Base-by-base conservation (phyloP, 2,888 invertebrate genomes). In the Polyommatus icarus region DNA sequence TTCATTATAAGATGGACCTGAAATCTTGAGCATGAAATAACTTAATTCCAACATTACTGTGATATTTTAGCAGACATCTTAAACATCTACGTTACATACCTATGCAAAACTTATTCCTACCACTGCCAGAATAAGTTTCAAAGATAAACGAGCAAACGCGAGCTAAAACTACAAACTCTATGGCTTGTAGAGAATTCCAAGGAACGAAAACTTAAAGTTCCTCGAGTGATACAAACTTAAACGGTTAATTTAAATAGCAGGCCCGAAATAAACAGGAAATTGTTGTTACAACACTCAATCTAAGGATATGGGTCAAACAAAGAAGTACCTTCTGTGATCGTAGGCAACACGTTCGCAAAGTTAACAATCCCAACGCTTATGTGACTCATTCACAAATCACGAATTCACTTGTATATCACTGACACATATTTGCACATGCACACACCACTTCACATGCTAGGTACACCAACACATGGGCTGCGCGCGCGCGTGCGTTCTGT, bases 261-360 rank as follows among this genome's bases (percentile, higher is more conserved):
- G 1, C 29, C 32, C 29, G 15, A 67, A 67, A 61, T 24, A 67
- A 67, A 15, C 67, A 32, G 15, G 67, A 32, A 10, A 67, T 20
- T 67, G 15, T 24, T 12, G n/a, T 46, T 46, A 20, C 8, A 61
- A 24, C 61, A 24, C 20, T 59, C 59, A 20, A 20, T 12, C 4
- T 18, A 67, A 29, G 29, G 15, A 67, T 67, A 67, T 67, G 15
- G 67, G 67, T 67, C 67, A 67, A 67, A 29, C 29, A 12, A 79
- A 71, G 77, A 75, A 73, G 88, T 90, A 94, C 94, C 94, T 93
- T 94, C 94, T 80, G 93, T 91, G 85, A 94, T 94, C 80, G 94
- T 93, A 85, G 94, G 94, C 88, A 94, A 88, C 89, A 92, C 93
- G 93, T 92, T 93, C 88, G 93, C 94, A 85, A 93, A 88, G 89